Conservation (phyloP, 2,888 invertebrate species). For the Drepanosiphum platanoidis region DNA sequence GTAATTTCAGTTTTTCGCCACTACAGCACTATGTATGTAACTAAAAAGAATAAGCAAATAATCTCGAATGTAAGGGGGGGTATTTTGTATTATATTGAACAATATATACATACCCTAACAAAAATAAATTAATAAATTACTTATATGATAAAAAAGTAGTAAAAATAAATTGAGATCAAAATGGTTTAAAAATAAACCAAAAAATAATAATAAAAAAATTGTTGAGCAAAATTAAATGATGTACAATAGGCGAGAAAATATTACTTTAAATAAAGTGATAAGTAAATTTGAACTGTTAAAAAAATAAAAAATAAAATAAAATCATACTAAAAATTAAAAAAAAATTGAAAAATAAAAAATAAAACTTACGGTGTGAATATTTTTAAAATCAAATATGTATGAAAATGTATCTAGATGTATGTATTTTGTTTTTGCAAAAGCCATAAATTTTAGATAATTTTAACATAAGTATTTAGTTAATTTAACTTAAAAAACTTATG, state of each 20-base stretch:
- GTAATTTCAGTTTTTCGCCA: not conserved
- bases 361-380: not conserved
- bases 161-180: constrained; percentile 51
- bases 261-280: not conserved
- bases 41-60: not conserved
- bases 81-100: constrained; percentile 3
- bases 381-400: no score
- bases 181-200: constrained; percentile 1
- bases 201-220: not conserved
- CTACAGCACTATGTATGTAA: not conserved
- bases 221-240: not conserved
- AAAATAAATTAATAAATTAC: not conserved
- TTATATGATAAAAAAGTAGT: not conserved
- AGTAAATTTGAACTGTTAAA: not conserved
- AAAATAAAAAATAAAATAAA: constrained; percentile 23
- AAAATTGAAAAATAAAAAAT: not conserved
- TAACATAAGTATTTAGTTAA: constrained; percentile 8
- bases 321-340: not conserved
- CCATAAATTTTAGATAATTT: constrained; percentile 22
- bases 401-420: not conserved
- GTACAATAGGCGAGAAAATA: not conserved
- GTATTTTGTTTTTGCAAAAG: not conserved
- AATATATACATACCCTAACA: not conserved
- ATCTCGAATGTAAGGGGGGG: not conserved
- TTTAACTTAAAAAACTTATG: not conserved